Base-by-base conservation (phyloP, 1,140 invertebrate species). In the Tetramorium simillimum region DNA sequence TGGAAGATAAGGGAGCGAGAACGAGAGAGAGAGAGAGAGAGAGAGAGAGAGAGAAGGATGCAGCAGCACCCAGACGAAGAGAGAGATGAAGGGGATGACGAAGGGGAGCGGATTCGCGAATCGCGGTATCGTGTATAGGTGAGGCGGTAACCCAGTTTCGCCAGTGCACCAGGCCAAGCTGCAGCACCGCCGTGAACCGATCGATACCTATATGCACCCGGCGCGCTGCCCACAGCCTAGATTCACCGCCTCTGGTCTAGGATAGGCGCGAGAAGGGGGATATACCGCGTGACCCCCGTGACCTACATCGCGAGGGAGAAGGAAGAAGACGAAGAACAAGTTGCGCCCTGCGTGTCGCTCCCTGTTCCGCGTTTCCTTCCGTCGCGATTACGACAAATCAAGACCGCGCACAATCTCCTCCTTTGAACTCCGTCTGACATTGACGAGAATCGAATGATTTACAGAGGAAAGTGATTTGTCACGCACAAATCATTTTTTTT, bases 71-170 rank as follows among this genome's bases (percentile, higher is more conserved):
- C 67, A 4, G 18, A 33, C 33, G 33, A 33, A 33, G 33, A 33
- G 58, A 21, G 69, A 76, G 62, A 85, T n/a, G 12, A 53, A 60
- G 40, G 63, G 40, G 56, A 72, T 69, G 46, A 28, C 63, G 78
- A 56, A 82, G 80, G 80, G 70, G 78, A 76, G 62, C 51, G 46
- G n/a, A 86, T 56, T 84, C 85, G 75, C 77, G 76, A 75, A 78
- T 73, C 72, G 85, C 77, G 75, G 69, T 43, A 67, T 67, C 63
- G 63, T 63, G 85, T 87, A 89, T 86, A 87, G 88, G 87, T 93
- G 90, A 88, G 93, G 91, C 92, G 88, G 90, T 94, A 94, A 94
- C 93, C 94, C 88, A 94, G 93, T 94, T 94, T 94, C 81, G 80
- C 85, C 91, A 89, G 87, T 93, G 92, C 92, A 92, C 90, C 92